phyloP scores from a whole-genome alignment of 1,140 invertebrate genomes.

The Anadara kagoshimensis region DNA sequence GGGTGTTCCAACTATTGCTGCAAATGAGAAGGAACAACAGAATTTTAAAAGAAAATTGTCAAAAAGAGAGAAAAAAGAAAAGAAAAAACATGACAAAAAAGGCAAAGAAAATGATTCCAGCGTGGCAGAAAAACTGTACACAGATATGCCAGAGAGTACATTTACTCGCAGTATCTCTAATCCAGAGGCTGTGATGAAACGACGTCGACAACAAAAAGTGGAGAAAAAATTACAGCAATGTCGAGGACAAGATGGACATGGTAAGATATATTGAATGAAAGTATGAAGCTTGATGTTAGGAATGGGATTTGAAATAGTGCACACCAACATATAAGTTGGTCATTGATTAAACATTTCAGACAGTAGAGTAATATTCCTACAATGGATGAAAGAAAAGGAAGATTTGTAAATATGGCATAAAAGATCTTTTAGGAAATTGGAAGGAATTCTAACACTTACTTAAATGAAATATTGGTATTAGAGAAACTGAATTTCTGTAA shows the following conservation, averaged over 20 bases:
- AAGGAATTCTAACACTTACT: too few relatives aligned
- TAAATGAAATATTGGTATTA: too few relatives aligned
- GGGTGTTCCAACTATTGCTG: conserved; percentile 41
- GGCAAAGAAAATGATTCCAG: conserved; percentile 69
- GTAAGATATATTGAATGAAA: conserved; percentile 77
- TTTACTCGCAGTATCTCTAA: conserved; percentile 99
- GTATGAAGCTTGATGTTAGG: neutral
- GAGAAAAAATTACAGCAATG: conserved; percentile 98
- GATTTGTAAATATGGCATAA: too few relatives aligned
- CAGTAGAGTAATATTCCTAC: too few relatives aligned
- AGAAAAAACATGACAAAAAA: conserved; percentile 97
- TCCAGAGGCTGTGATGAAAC: conserved; percentile 98
- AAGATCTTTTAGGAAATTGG: too few relatives aligned
- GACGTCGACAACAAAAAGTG: conserved; percentile 96
- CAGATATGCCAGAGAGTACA: conserved; percentile 92
- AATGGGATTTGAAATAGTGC: too few relatives aligned
- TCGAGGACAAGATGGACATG: conserved; percentile 84
- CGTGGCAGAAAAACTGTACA: conserved; percentile 70
- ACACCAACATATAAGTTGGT: too few relatives aligned
- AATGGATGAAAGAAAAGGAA: too few relatives aligned
- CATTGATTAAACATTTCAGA: too few relatives aligned
- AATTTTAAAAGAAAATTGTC: conserved; percentile 92
- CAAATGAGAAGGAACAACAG: conserved; percentile 27
- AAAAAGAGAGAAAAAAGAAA: conserved; percentile 98
- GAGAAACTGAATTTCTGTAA: too few relatives aligned